Conservation (phyloP, 2,888 invertebrate species). For the Ormyrus rosae region DNA sequence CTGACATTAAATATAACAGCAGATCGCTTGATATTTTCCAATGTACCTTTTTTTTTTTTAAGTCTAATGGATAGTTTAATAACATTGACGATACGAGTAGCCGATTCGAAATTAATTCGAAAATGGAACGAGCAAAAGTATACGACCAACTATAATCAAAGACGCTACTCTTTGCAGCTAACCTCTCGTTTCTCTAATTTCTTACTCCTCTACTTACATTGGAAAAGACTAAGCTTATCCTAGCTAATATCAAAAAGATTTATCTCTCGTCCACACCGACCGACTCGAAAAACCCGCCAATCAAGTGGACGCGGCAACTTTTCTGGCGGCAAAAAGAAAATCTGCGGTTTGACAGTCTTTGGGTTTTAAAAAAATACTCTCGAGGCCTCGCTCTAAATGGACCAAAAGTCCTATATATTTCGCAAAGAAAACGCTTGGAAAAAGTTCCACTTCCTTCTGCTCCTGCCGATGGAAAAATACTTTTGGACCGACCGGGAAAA, state of each 20-base stretch:
- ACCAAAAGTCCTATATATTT: not conserved
- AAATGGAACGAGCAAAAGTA: constrained; percentile 15
- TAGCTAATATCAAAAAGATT: constrained; percentile 50
- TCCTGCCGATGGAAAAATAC: no score
- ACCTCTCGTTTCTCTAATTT: constrained; percentile 17
- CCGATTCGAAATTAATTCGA: not conserved
- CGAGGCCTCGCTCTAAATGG: constrained; percentile 1
- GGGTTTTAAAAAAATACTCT: constrained; percentile 42
- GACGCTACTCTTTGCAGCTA: constrained; percentile 25
- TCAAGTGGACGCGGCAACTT: not conserved
- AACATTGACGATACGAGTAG: constrained; percentile 43
- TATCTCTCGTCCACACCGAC: constrained; percentile 7
- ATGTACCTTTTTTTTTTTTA: constrained; percentile 29
- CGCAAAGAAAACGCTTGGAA: constrained; percentile 8
- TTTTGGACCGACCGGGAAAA: no score
- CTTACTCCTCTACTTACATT: constrained; percentile 40
- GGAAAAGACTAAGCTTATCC: constrained; percentile 46
- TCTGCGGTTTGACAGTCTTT: constrained; percentile 40
- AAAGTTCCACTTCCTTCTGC: constrained; percentile 17
- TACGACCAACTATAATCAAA: constrained; percentile 17
- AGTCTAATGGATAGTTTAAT: constrained; percentile 48
- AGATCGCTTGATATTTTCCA: constrained; percentile 53
- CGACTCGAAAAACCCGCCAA: constrained; percentile 6
- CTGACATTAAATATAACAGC: constrained; percentile 49
- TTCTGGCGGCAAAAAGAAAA: constrained; percentile 30